These are phyloP conservation scores for Drosophila austrosaltans DNA, from an alignment of 2,888 invertebrate genomes.

Conservation along the genomic window DNA sequence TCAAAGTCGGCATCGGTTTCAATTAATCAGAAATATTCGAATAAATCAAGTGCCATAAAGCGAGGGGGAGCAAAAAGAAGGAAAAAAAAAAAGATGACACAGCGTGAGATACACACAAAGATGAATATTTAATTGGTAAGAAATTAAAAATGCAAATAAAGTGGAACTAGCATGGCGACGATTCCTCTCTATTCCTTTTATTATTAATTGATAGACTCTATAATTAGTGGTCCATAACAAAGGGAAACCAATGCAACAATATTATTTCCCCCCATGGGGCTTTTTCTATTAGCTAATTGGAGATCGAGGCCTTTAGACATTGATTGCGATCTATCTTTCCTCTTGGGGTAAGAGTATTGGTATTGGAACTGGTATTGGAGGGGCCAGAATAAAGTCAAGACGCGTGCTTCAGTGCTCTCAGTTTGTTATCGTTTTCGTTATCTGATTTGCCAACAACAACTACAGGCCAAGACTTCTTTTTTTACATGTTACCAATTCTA, in stretches of 20 bases:
- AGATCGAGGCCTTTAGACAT: conserved; percentile 32
- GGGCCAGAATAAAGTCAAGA: not conserved
- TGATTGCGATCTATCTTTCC: conserved; percentile 34
- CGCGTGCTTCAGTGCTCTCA: not conserved
- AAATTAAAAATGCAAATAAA: conserved; percentile 77
- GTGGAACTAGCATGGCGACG: conserved; percentile 68
- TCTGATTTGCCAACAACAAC: conserved; percentile 7
- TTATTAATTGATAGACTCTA: conserved; percentile 70
- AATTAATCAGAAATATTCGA: conserved; percentile 73
- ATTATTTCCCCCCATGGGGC: conserved; percentile 19
- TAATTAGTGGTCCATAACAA: conserved; percentile 67
- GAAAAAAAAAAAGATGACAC: conserved; percentile 47
- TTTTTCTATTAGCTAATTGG: conserved; percentile 62
- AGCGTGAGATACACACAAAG: conserved; percentile 71
- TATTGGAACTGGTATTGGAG: too few relatives aligned
- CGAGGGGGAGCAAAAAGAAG: conserved; percentile 36
- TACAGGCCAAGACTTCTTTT: conserved; percentile 5
- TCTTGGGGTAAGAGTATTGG: too few relatives aligned
- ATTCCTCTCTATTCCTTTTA: conserved; percentile 43
- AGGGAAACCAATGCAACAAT: conserved; percentile 49
- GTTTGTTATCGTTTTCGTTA: not conserved
- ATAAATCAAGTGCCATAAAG: conserved; percentile 73
- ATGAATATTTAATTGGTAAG: conserved; percentile 77
- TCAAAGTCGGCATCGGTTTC: conserved; percentile 64
- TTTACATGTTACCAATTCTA: conserved; percentile 4